Evolutionary conservation across 2,113 vertebrate genomes (phyloP).

Genomic region (Gambusia affinis): DNA sequence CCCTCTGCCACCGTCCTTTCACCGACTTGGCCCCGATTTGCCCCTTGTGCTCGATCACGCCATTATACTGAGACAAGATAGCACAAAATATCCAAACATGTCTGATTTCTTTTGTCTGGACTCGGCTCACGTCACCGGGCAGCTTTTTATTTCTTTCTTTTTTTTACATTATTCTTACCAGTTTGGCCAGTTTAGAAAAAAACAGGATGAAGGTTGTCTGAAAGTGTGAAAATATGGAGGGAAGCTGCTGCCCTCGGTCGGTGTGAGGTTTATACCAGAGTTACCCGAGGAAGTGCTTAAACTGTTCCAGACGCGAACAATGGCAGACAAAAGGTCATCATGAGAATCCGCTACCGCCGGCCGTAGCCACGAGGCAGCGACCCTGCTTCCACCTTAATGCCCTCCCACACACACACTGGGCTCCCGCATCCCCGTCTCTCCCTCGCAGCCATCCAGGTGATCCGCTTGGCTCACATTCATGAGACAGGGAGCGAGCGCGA

Average conservation of each 20-base stretch:
- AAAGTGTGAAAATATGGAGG: neutral
- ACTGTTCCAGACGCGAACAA: constrained; percentile 71
- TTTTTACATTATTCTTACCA: neutral
- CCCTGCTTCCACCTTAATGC: constrained; percentile 86
- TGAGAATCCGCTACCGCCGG: constrained; percentile 67
- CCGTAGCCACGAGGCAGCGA: constrained; percentile 75
- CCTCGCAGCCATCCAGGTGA: constrained; percentile 85
- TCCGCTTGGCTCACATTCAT: constrained; percentile 78
- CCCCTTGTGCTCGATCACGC: constrained; percentile 80
- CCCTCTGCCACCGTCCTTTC: constrained; percentile 90
- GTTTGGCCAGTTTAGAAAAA: neutral
- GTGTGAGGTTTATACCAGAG: constrained; percentile 47
- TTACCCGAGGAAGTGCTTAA: constrained; percentile 60
- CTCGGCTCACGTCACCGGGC: constrained; percentile 7
- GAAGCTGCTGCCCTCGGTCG: neutral
- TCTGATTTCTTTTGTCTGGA: constrained; percentile 59
- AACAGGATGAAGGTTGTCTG: neutral
- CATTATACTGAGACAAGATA: constrained; percentile 75
- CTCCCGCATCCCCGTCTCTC: constrained; percentile 47
- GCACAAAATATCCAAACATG: constrained; percentile 72
- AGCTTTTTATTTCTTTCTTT: neutral
- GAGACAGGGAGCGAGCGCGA: constrained; percentile 75
- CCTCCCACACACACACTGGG: constrained; percentile 51
- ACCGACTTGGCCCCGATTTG: constrained; percentile 88
- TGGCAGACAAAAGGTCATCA: constrained; percentile 77